Evolutionary conservation across 2,888 invertebrate genomes (phyloP).

Genomic region (Cerceris ruficornis): DNA sequence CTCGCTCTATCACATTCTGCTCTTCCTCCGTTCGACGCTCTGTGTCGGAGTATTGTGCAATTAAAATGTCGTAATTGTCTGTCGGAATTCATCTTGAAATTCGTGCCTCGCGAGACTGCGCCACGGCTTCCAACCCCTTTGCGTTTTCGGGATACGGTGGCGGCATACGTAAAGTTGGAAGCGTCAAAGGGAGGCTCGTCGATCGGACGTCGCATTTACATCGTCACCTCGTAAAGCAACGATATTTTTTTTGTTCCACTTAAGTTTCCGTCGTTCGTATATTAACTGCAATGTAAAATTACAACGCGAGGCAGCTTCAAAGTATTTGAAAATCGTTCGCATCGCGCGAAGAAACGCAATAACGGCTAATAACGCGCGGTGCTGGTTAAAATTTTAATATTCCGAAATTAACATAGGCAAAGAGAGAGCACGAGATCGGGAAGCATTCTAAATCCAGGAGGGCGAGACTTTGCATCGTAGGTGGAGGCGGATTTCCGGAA

Average conservation of each 20-base stretch:
- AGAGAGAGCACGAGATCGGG: neutral
- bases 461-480: constrained; percentile 7
- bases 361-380: neutral
- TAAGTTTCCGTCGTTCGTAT: neutral
- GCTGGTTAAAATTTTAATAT: constrained; percentile 2
- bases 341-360: neutral
- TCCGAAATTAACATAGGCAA: neutral
- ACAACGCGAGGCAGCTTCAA: too few species aligned
- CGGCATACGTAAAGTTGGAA: neutral
- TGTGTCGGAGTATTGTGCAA: constrained; percentile 70
- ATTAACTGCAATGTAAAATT: neutral
- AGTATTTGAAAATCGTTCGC: too few species aligned
- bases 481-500: constrained; percentile 8
- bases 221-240: too few species aligned
- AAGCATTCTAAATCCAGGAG: constrained; percentile 4
- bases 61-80: constrained; percentile 76
- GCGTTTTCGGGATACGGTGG: neutral
- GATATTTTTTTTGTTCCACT: too few species aligned
- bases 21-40: constrained; percentile 53
- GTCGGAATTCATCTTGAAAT: constrained; percentile 72
- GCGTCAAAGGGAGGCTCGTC: neutral
- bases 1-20: neutral
- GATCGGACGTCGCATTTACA: neutral
- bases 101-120: constrained; percentile 53
- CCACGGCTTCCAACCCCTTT: constrained; percentile 29